phyloP scores from a whole-genome alignment of 2,797 vertebrate genomes.

The Phrynocephalus vlangalii region DNA sequence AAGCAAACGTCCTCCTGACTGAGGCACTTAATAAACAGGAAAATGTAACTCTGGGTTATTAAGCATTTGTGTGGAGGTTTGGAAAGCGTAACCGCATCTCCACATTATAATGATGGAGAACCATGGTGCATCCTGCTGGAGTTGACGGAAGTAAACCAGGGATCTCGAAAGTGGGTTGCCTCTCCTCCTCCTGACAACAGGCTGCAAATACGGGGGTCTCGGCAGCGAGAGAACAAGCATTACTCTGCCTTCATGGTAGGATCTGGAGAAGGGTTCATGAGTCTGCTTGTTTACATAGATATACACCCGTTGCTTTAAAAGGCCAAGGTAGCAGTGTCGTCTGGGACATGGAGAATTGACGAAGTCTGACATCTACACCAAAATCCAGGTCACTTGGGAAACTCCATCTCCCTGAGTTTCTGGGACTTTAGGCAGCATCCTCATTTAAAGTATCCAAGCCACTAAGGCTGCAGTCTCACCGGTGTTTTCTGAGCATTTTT shows the following conservation, averaged over 20 bases:
- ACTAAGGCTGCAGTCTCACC: too few species aligned
- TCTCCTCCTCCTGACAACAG: rapidly evolving
- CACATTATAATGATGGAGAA: slow-evolving; percentile 39
- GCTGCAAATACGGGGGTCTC: rapidly evolving
- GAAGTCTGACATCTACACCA: too few species aligned
- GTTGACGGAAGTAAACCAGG: rapidly evolving
- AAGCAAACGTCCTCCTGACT: background rate
- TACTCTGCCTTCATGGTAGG: background rate
- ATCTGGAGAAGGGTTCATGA: background rate
- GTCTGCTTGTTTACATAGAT: background rate
- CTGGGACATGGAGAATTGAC: background rate
- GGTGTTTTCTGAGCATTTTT: too few species aligned
- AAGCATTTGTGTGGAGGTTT: slow-evolving; percentile 55
- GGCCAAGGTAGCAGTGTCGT: background rate
- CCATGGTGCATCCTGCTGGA: background rate
- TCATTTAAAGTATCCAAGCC: background rate
- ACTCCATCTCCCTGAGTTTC: too few species aligned
- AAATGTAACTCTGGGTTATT: slow-evolving; percentile 49
- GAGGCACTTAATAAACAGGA: rapidly evolving
- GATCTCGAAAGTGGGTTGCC: background rate
- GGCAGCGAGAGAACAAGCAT: background rate
- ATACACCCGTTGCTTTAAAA: background rate
- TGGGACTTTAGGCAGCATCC: background rate
- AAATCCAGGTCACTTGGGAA: background rate
- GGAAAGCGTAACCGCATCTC: background rate